These are phyloP conservation scores for Lytechinus pictus DNA, from an alignment of 35 echinoderm and acorn worm genomes.

Conservation along the genomic window DNA sequence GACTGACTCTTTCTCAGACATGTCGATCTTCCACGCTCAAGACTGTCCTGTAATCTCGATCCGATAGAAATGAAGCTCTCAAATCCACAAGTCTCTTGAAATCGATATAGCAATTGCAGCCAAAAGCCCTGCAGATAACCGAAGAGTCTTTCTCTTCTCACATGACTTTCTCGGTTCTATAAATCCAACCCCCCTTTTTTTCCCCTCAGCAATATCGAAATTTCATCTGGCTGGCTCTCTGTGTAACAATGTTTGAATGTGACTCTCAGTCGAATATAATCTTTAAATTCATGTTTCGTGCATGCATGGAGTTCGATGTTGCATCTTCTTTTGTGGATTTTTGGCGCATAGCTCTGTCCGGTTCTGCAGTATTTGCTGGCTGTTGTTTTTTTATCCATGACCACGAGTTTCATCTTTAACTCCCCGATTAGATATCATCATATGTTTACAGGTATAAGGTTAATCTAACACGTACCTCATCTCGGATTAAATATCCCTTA, in stretches of 20 bases:
- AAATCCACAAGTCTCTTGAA: neutral
- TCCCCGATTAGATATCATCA: too few relatives aligned
- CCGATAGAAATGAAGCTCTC: neutral
- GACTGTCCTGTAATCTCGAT: neutral
- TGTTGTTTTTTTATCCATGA: neutral
- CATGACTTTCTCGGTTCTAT: neutral
- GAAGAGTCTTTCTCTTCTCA: neutral
- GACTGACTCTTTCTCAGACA: neutral
- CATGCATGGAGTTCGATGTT: neutral
- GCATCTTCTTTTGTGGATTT: neutral
- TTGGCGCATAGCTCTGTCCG: neutral
- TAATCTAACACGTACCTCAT: too few relatives aligned
- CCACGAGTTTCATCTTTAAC: neutral
- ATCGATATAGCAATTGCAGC: neutral
- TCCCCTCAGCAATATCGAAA: neutral
- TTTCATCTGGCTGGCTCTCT: neutral
- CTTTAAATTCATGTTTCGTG: neutral
- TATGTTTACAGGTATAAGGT: too few relatives aligned
- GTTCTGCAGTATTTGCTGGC: neutral
- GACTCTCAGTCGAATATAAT: neutral
- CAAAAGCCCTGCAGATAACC: neutral
- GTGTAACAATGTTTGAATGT: neutral
- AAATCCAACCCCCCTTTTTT: neutral
- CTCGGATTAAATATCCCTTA: too few relatives aligned
- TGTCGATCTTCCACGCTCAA: neutral